A percentile compares a stretch with the other conserved stretches of the same genome.
Conservation (phyloP, 2,888 invertebrate species). For the Drosophila suboccidentalis region DNA sequence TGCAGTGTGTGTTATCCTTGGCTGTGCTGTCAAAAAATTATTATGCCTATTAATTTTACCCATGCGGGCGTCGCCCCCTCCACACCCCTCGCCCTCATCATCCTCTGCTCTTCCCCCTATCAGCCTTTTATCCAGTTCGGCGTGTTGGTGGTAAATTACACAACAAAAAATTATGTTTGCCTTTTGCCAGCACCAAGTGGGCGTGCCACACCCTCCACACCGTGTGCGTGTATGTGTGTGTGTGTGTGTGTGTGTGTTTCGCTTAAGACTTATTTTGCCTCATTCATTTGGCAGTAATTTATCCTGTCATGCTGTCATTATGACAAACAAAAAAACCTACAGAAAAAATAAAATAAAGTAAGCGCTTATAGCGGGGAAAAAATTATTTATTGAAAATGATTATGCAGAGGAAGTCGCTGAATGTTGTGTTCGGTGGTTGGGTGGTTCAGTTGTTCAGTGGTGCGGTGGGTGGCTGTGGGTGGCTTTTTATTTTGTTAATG, state of each 20-base stretch:
- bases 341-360: slow-evolving; percentile 57
- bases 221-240: not conserved
- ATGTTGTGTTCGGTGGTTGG: slow-evolving; percentile 24
- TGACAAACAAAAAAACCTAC: slow-evolving; percentile 76
- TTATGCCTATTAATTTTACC: slow-evolving; percentile 85
- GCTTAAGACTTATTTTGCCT: slow-evolving; percentile 80
- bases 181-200: slow-evolving; percentile 78
- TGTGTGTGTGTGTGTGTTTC: slow-evolving; percentile 51
- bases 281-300: slow-evolving; percentile 85
- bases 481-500: slow-evolving; percentile 67
- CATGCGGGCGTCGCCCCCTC: slow-evolving; percentile 67
- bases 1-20: slow-evolving; percentile 81
- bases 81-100: slow-evolving; percentile 4
- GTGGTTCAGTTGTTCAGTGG: not conserved
- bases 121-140: slow-evolving; percentile 26
- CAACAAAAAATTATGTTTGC: slow-evolving; percentile 80
- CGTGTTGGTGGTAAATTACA: slow-evolving; percentile 76
- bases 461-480: slow-evolving; percentile 8
- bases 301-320: slow-evolving; percentile 86
- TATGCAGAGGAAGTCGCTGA: slow-evolving; percentile 56
- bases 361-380: slow-evolving; percentile 54
- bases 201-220: slow-evolving; percentile 59
- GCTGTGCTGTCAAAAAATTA: slow-evolving; percentile 85
- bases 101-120: not conserved
- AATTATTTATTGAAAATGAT: slow-evolving; percentile 80